These are phyloP conservation scores for Parotia lawesii DNA, from an alignment of 2,113 vertebrate species.

Conservation along the genomic window DNA sequence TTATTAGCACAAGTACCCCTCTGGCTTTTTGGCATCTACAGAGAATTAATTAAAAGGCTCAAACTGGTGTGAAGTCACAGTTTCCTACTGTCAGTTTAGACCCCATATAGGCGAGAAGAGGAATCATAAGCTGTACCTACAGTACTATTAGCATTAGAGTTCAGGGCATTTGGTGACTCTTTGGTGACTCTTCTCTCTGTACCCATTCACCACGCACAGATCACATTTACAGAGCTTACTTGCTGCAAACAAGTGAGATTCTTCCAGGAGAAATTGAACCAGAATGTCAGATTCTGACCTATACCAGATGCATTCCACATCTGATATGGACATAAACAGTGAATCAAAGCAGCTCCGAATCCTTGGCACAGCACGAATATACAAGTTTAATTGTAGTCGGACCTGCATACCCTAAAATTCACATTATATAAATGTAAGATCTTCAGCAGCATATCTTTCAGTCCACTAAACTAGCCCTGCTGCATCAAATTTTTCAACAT, in stretches of 20 bases:
- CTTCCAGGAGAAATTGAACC: not conserved
- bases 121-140: not conserved
- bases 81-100: not conserved
- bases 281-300: not conserved
- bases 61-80: not conserved
- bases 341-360: not conserved
- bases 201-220: not conserved
- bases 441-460: not conserved
- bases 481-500: not conserved
- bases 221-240: not conserved
- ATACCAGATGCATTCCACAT: not conserved
- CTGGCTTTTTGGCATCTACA: not conserved
- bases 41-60: constrained; percentile 5
- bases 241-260: not conserved
- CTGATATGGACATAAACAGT: not conserved
- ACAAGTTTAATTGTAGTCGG: not conserved
- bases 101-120: not conserved
- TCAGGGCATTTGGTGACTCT: not conserved
- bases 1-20: not conserved
- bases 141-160: not conserved
- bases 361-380: not conserved
- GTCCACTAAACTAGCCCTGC: not conserved
- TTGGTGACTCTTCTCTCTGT: not conserved
- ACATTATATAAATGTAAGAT: not conserved
- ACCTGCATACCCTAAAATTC: not conserved